Base-by-base conservation (phyloP, 2,888 invertebrate species). In the Catocala fraxini region DNA sequence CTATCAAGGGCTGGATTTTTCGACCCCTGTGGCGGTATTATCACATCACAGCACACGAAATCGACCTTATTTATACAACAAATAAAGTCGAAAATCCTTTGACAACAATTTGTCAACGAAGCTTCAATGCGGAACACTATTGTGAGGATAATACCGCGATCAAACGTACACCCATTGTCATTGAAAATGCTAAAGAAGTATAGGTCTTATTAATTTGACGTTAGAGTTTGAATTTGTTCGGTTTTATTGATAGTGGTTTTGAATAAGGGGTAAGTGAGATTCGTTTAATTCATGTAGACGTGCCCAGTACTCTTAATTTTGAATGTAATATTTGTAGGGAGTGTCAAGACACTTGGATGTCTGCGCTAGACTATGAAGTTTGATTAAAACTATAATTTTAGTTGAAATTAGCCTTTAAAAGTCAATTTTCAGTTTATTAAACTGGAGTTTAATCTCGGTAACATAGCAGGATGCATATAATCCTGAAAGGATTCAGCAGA, bases 111-210 rank as follows among this genome's bases (percentile, higher is more conserved):
- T 85, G 89, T 89, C 90, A 88, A 89, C 90, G 88, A 86, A 82
- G 87, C 91, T 89, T 89, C 90, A 90, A 89, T 90, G 85, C 88
- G 84, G 88, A 89, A 91, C 90, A 92, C 93, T 92, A 93, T 93
- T 91, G 90, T 91, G 86, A 88, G 85, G 90, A 91, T 93, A 93
- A 94, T 93, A 86, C 92, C 85, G 79, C 91, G 90, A 91, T 93
- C 92, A 93, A 92, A 93, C 89, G 91, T 86, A 89, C 84, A 75
- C 86, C 84, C 88, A 83, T 92, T 92, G 90, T 91, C 83, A 81
- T 65, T 60, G 51, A 52, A 56, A 0, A 0, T 48, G 42, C 41
- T 39, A 34, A 59, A 62, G 64, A 60, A 71, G 45, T 82, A 62
- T 74, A n/a, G 59, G 76, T 82, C 79, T 74, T 89, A 71, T 43